Evolutionary conservation across 2,113 vertebrate genomes (phyloP), one percentile per base, ranked within the genome.

Genomic region (Triplophysa dalaica): DNA sequence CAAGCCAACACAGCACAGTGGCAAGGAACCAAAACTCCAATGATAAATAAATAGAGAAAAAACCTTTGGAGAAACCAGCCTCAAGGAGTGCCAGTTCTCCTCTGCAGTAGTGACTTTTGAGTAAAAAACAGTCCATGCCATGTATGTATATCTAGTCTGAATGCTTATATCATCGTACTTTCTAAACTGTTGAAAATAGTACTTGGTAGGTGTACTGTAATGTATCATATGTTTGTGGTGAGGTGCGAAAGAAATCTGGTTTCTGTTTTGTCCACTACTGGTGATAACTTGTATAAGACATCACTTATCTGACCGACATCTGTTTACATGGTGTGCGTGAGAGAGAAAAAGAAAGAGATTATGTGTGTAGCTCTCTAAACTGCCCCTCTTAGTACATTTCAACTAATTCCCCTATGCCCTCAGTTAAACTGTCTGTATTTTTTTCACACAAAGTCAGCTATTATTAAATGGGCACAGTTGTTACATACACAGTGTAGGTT

Each of bases 401-500:
- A 54, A 13, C 69, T 72, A 72, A 72, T 72, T 21, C 3, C 33
- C 3, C 52, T 11, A 8, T 56, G 9, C 19, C 7, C 11, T 54
- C 12, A 1, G 24, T 33, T 70, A 26, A 43, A 17, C 48, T 72
- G 6, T 72, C 26, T 19, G 11, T 19, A 10, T 54, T 33, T 58
- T 58, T 58, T 58, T 29, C 50, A 52, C 16, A 58, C 29, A 41
- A 58, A 58, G 22, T 60, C 22, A 61, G 60, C 14, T 17, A 21
- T 52, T 1, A n/a, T 22, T 19, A 16, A 41, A 24, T 19, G 61
- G 7, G 29, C 12, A 70, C n/a, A 41, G 17, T 70, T 45, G 9
- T 41, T 72, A 58, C 21, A 60, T 60, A 41, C 5, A 38, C 19
- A 54, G n/a, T 64, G 63, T 78, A 52, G 52, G 24, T 67, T 17